These are phyloP conservation scores for Camponotus pennsylvanicus DNA, from an alignment of 1,140 invertebrate genomes.

Conservation along the genomic window DNA sequence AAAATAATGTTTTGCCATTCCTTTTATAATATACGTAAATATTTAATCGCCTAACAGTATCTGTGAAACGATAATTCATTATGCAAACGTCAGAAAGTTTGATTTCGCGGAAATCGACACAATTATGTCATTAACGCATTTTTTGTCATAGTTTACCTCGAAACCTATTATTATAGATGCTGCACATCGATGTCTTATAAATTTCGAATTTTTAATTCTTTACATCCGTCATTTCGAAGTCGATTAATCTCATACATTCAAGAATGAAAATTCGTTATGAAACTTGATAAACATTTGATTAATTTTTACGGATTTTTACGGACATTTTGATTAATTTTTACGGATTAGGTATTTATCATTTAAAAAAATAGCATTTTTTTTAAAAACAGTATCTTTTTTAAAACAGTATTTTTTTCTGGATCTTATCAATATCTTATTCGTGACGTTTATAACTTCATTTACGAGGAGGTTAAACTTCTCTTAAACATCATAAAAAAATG, in stretches of 20 bases:
- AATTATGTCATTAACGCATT: slow-evolving; percentile 34
- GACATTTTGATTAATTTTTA: not conserved
- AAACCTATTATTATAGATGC: slow-evolving; percentile 22
- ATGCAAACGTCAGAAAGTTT: not conserved
- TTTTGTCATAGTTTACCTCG: not conserved
- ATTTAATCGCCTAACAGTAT: not conserved
- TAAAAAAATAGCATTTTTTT: not conserved
- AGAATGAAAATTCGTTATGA: not conserved
- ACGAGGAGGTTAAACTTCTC: not conserved
- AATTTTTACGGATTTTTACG: not conserved
- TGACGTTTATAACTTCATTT: not conserved
- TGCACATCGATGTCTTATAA: not conserved
- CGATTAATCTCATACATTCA: not conserved
- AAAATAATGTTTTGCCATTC: not conserved
- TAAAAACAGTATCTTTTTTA: too few relatives aligned
- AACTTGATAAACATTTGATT: not conserved
- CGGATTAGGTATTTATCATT: not conserved
- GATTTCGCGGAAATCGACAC: not conserved
- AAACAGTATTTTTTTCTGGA: too few relatives aligned
- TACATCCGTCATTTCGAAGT: not conserved
- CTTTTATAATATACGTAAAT: not conserved
- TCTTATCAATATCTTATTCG: not conserved
- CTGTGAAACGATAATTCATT: not conserved
- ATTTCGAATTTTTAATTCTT: slow-evolving; percentile 14
- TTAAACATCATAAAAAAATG: not conserved